Conservation (phyloP, 2,113 vertebrate species). For the Grammomys dolichurus region DNA sequence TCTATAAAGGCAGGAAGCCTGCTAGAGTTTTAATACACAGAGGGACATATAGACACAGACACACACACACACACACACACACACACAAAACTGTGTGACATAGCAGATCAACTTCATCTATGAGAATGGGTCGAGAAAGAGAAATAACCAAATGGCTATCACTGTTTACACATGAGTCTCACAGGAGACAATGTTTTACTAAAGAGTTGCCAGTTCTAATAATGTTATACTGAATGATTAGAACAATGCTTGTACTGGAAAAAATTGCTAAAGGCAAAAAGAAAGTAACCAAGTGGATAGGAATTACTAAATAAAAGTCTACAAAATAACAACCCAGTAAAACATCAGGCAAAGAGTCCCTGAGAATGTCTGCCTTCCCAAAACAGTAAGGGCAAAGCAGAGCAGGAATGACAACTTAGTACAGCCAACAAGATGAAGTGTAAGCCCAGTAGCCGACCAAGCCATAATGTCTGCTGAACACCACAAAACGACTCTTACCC, state of each 20-base stretch:
- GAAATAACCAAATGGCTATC: constrained; percentile 6
- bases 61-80: not conserved
- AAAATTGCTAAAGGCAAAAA: not conserved
- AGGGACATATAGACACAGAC: not conserved
- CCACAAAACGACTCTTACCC: not conserved
- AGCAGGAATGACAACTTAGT: not conserved
- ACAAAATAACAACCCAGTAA: not conserved
- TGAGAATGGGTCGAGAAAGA: not conserved
- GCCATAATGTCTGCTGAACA: not conserved
- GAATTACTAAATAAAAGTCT: constrained; percentile 14
- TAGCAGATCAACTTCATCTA: not conserved
- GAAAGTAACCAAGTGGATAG: not conserved
- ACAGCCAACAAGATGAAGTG: not conserved
- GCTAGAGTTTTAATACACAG: not conserved
- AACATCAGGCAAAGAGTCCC: not conserved
- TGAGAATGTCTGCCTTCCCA: not conserved
- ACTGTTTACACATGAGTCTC: not conserved
- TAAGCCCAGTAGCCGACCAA: not conserved
- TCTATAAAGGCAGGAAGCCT: not conserved
- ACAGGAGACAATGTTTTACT: constrained; percentile 16
- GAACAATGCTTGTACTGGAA: not conserved
- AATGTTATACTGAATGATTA: not conserved
- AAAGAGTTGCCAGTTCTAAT: constrained; percentile 12
- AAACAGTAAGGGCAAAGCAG: not conserved
- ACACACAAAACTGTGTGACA: not conserved